These are phyloP conservation scores for Microplitis demolitor DNA, from an alignment of 1,140 invertebrate species.

Conservation along the genomic window DNA sequence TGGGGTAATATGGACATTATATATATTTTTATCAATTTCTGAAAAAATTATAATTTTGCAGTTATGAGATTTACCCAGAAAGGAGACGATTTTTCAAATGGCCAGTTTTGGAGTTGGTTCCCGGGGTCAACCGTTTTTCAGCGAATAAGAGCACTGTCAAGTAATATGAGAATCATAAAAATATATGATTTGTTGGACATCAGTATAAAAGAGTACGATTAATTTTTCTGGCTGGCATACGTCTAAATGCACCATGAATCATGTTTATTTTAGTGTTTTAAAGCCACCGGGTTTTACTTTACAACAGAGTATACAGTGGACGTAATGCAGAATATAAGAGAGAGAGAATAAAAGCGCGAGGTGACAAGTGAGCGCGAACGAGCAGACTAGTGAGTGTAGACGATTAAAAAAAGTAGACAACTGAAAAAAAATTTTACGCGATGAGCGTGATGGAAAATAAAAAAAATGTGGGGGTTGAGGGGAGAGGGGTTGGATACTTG, in stretches of 20 bases:
- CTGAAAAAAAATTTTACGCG: background rate
- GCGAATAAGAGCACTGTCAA: no score
- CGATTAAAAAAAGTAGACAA: background rate
- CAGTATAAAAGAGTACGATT: no score
- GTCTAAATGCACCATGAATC: conserved; percentile 31
- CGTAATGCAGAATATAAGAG: conserved; percentile 17
- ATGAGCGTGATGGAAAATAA: conserved; percentile 23
- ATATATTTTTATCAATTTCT: no score
- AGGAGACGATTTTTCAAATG: no score
- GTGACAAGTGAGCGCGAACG: background rate
- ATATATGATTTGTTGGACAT: no score
- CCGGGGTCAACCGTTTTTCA: no score
- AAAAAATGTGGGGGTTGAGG: conserved; percentile 19
- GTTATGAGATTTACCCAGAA: no score
- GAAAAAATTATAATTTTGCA: no score
- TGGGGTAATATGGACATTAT: no score
- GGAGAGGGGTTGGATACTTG: conserved; percentile 36
- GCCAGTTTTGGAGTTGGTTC: no score
- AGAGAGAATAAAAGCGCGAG: conserved; percentile 7
- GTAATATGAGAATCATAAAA: no score
- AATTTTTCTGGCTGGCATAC: no score
- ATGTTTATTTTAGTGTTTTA: conserved; percentile 50
- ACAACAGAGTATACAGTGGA: background rate
- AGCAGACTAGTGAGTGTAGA: conserved; percentile 16
- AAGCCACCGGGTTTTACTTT: background rate